Base-by-base conservation (phyloP, 2,113 vertebrate genomes). In the Leptobrachium leishanense region DNA sequence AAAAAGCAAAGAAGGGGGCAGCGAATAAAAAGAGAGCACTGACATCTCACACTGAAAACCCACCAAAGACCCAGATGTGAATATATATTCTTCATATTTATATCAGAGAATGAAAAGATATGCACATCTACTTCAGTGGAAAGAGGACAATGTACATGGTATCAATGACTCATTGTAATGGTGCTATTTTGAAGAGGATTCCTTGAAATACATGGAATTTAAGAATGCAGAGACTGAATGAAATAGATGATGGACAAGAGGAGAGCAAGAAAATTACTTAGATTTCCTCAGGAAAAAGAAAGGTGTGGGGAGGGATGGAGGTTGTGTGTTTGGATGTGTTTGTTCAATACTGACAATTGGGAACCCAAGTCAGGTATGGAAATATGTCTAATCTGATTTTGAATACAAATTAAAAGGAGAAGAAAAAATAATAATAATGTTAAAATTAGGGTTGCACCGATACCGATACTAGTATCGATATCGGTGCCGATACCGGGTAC, bases 161-260 rank as follows among this genome's bases (percentile, higher is more conserved):
- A 74, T 74, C 62, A 59, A 68, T 40, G 20, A 59, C 77, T 74
- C 41, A 74, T 64, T 42, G 65, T 66, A 79, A 73, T 74, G 73
- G 50, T 57, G 40, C 70, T 73, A 50, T 72, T 73, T 69, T 73
- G 67, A 72, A 43, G 62, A 54, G 68, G 44, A 41, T 41, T 63
- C n/a, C 71, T 44, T n/a, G 5, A 54, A 46, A 68, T 40, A 68
- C 42, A 57, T 44, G 78, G 63, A 59, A 74, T 80, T 50, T 6
- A 80, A 80, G 78, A 80, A 80, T 80, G 50, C 78, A 80, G 53
- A 80, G 64, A 80, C 78, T 74, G 40, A 72, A 43, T 73, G 46
- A 31, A 79, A 55, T 40, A 57, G 77, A 74, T 80, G 63, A 80
- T 68, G 70, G 77, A 74, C 63, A 73, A 74, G n/a, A 11, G 55